Conservation (phyloP, 1,140 invertebrate species). For the Neelides sp. region DNA sequence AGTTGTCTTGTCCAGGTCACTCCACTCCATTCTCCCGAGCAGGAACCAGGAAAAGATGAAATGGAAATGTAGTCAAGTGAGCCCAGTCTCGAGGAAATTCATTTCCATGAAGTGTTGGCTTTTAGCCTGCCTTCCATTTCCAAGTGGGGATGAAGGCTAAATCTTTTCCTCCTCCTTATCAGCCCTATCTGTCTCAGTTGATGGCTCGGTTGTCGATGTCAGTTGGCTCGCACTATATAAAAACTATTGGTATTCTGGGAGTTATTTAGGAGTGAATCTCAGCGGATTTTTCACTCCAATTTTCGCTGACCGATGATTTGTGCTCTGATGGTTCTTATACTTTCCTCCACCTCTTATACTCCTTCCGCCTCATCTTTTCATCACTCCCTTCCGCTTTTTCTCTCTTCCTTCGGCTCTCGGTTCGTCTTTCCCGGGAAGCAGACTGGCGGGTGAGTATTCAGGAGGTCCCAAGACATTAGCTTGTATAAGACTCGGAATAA, state of each 20-base stretch:
- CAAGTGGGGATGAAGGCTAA: too few species aligned
- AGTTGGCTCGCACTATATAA: background rate
- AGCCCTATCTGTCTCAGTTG: too few species aligned
- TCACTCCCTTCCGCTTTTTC: background rate
- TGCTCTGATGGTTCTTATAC: slow-evolving; percentile 5
- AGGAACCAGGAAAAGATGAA: too few species aligned
- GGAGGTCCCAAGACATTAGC: slow-evolving; percentile 12
- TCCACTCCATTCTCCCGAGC: too few species aligned
- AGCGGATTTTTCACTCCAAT: slow-evolving; percentile 17
- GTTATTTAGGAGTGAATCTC: slow-evolving; percentile 23
- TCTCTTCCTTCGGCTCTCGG: background rate
- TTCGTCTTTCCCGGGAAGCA: background rate
- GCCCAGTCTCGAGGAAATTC: too few species aligned
- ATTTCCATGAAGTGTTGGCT: too few species aligned
- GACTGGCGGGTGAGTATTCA: background rate
- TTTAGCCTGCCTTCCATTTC: too few species aligned
- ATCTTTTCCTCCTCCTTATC: too few species aligned
- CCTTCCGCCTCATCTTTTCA: background rate
- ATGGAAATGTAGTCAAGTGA: too few species aligned
- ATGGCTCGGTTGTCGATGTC: too few species aligned
- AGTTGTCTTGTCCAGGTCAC: too few species aligned
- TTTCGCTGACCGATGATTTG: slow-evolving; percentile 26
- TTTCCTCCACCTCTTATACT: background rate
- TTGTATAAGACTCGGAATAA: slow-evolving; percentile 13
- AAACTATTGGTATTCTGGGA: slow-evolving; percentile 22